Evolutionary conservation across 2,888 invertebrate genomes (phyloP).

Genomic region (Drosophila ustulata): DNA sequence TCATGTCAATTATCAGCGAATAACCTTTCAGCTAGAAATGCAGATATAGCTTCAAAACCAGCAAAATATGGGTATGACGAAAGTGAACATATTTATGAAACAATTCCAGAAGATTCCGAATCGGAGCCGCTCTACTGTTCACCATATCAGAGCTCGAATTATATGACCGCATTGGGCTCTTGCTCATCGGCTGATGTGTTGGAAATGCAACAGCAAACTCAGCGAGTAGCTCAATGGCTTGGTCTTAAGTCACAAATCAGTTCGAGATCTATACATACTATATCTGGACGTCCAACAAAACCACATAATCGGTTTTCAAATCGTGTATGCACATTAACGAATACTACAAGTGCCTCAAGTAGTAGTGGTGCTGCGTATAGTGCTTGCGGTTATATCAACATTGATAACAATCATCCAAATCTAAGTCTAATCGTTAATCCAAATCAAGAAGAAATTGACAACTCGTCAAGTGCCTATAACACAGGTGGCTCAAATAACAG

Average conservation of each 20-base stretch:
- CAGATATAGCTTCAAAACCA: background rate
- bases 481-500: conserved; percentile 91
- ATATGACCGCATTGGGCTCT: conserved; percentile 69
- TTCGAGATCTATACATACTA: conserved; percentile 40
- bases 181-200: conserved; percentile 60
- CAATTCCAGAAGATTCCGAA: conserved; percentile 88
- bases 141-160: conserved; percentile 86
- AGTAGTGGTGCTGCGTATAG: conserved; percentile 64
- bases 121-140: conserved; percentile 88
- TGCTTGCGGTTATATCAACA: conserved; percentile 31
- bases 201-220: conserved; percentile 77
- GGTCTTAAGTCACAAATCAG: conserved; percentile 71
- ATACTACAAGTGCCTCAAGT: conserved; percentile 72
- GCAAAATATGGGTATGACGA: conserved; percentile 85
- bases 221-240: conserved; percentile 83
- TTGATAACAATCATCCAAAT: conserved; percentile 29
- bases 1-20: conserved; percentile 4
- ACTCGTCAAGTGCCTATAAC: conserved; percentile 90
- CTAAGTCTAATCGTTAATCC: conserved; percentile 42
- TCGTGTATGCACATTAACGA: conserved; percentile 70
- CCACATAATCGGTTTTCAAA: conserved; percentile 42
- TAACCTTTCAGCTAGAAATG: conserved; percentile 3
- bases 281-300: conserved; percentile 42
- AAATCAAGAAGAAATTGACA: conserved; percentile 86
- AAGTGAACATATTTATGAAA: conserved; percentile 89